Base-by-base conservation (phyloP, 2,888 invertebrate species). In the Agrypnus murinus region DNA sequence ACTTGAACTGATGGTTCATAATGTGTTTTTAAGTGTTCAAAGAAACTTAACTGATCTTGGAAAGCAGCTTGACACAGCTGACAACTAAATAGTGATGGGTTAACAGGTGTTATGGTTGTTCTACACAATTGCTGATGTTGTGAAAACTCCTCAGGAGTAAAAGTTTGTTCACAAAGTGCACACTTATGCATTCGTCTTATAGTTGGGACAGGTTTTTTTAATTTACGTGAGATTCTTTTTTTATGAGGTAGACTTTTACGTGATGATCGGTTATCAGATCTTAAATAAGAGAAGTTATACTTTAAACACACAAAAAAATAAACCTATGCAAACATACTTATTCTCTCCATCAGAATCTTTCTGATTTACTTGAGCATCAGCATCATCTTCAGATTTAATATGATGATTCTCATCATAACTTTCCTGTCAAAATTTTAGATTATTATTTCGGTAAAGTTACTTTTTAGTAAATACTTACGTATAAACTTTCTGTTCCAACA, bases 201-300 rank as follows among this genome's bases (percentile, higher is more conserved):
- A 14, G 75, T 66, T 1, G 74, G 65, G 19, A 65, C 80, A 74
- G 86, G 89, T 78, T 91, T 91, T 19, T 91, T 91, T 15, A 95
- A 85, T 79, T 94, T 95, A 66, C 91, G 87, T 0, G 95, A 92
- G 75, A 95, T 95, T 67, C 95, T 87, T 83, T 96, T 96, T 83
- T 95, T 95, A 82, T 95, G 95, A 0, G 95, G 95, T 67, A 95
- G 85, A 74, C 92, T 92, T 83, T 93, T 92, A 75, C 91, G 91
- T 2, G 83, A 83, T 9, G 83, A 77, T 12, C 83, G 80, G 43
- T 77, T 80, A 66, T 84, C 85, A 53, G 78, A 81, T 73, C 83
- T 83, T 25, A 12, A 6, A 48, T 5, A 48, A 14, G 2, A 55
- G 40, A 31, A 6, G 14, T 58, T 31, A 36, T 8, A n/a, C n/a